Conservation (phyloP, 2,113 vertebrate species). For the Antigone vipio region DNA sequence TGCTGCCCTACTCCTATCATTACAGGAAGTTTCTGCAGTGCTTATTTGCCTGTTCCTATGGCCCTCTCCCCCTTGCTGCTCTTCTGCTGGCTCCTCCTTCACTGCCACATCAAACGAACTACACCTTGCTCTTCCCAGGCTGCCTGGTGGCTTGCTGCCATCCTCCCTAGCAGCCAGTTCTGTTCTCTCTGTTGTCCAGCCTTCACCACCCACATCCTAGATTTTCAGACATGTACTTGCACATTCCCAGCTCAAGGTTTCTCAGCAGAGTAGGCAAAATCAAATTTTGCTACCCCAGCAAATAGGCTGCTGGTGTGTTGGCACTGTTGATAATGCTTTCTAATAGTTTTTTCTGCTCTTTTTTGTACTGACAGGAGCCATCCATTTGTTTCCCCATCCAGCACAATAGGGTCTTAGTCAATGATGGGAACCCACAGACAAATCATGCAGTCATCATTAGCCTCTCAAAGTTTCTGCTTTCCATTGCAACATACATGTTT, state of each 20-base stretch:
- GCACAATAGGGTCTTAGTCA: not conserved
- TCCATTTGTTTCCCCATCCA: not conserved
- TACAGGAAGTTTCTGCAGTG: not conserved
- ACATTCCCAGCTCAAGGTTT: slow-evolving; percentile 25
- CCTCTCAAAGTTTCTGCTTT: not conserved
- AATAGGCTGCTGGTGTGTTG: not conserved
- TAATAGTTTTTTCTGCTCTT: not conserved
- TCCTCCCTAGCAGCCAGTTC: not conserved
- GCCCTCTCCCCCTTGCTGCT: not conserved
- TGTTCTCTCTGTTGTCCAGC: not conserved
- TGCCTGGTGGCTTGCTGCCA: not conserved
- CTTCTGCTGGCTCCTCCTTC: not conserved
- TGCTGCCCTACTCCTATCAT: not conserved
- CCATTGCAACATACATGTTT: not conserved
- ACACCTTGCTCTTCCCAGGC: not conserved
- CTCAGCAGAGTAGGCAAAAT: slow-evolving; percentile 46
- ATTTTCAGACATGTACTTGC: slow-evolving; percentile 29
- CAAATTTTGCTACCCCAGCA: slow-evolving; percentile 15
- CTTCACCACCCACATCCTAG: slow-evolving; percentile 29
- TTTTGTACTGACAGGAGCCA: not conserved
- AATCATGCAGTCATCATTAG: not conserved
- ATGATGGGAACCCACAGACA: not conserved
- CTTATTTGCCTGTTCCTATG: not conserved
- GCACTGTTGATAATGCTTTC: not conserved
- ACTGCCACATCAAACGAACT: not conserved